A percentile compares a stretch with the other conserved stretches of the same genome.
Conservation (phyloP, 2,888 invertebrate genomes). For the Platycheirus rosarum region DNA sequence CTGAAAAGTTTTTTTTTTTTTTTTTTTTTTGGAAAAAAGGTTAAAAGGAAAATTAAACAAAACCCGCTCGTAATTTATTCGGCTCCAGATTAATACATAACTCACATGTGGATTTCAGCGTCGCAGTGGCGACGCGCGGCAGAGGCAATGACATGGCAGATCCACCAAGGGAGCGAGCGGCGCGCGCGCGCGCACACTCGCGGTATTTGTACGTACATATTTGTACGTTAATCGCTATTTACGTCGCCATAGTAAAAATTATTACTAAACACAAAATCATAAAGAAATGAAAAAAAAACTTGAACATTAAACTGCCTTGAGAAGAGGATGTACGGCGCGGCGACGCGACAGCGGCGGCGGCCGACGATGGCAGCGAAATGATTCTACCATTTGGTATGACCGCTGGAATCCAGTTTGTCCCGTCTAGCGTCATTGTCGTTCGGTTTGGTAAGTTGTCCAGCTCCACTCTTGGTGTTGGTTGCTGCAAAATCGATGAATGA, state of each 20-base stretch:
- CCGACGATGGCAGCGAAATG: constrained; percentile 45
- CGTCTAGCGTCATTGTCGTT: constrained; percentile 57
- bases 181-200: constrained; percentile 45
- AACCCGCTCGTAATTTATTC: constrained; percentile 62
- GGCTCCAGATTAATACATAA: constrained; percentile 71
- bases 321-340: constrained; percentile 56
- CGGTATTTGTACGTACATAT: constrained; percentile 60
- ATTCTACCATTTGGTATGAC: constrained; percentile 51
- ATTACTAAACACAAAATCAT: constrained; percentile 65
- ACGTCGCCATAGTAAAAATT: constrained; percentile 69
- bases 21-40: constrained; percentile 6
- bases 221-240: constrained; percentile 66
- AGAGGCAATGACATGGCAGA: constrained; percentile 25
- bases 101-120: constrained; percentile 54
- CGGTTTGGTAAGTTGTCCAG: constrained; percentile 31
- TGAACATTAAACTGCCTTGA: constrained; percentile 39
- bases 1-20: constrained; percentile 44
- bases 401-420: constrained; percentile 68
- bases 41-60: constrained; percentile 34
- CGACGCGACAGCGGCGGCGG: background rate
- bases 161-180: constrained; percentile 27
- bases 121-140: constrained; percentile 7
- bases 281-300: constrained; percentile 31
- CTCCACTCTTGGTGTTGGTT: constrained; percentile 37
- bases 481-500: constrained; percentile 70